Evolutionary conservation across 2,888 invertebrate species (phyloP).

Genomic region (Ptychoptera albimana): DNA sequence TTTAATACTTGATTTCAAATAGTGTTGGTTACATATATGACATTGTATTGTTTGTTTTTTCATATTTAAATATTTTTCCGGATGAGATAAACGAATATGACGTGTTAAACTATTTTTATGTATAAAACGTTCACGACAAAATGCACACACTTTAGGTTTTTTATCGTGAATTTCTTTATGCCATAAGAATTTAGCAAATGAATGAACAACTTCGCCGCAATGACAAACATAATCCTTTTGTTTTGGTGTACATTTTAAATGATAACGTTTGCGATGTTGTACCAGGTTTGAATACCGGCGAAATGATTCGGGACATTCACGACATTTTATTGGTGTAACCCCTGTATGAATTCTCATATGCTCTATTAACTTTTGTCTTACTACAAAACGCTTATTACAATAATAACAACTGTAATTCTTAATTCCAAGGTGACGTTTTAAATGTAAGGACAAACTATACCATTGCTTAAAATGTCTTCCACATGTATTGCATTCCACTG

Average conservation of each 20-base stretch:
- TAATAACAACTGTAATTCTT: constrained; percentile 55
- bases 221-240: constrained; percentile 57
- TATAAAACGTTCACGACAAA: constrained; percentile 76
- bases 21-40: constrained; percentile 61
- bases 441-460: constrained; percentile 59
- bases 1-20: constrained; percentile 61
- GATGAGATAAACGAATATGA: constrained; percentile 68
- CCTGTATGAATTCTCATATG: constrained; percentile 74
- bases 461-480: constrained; percentile 61
- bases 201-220: constrained; percentile 69
- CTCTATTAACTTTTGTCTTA: constrained; percentile 65
- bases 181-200: constrained; percentile 70
- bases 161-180: constrained; percentile 74
- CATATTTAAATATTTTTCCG: constrained; percentile 53
- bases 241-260: constrained; percentile 54
- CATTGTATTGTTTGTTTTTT: constrained; percentile 47
- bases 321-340: constrained; percentile 64
- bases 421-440: constrained; percentile 65
- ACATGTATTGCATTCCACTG: constrained; percentile 67
- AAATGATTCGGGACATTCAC: constrained; percentile 63
- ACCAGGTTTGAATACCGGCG: constrained; percentile 70
- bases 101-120: constrained; percentile 69
- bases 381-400: constrained; percentile 69
- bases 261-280: constrained; percentile 66
- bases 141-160: constrained; percentile 66